Evolutionary conservation across 2,888 invertebrate species (phyloP).

Genomic region (Ectemnius continuus): DNA sequence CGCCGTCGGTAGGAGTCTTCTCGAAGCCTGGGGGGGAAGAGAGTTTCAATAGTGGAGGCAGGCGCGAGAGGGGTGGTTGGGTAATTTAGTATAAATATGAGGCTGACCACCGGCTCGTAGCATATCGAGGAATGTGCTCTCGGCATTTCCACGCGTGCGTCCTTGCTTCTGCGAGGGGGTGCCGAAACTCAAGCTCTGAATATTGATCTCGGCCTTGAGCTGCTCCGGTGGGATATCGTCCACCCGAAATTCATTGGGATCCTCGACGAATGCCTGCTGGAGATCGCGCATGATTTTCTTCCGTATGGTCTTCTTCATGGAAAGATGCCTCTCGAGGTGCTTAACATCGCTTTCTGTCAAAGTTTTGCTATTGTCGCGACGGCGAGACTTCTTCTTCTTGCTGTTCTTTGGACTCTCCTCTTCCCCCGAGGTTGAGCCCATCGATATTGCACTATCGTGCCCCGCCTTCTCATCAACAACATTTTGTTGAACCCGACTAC

Average conservation of each 20-base stretch:
- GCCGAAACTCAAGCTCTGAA: conserved; percentile 84
- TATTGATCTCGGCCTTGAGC: conserved; percentile 84
- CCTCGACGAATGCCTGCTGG: conserved; percentile 86
- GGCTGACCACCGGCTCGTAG: conserved; percentile 80
- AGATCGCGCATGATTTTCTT: conserved; percentile 92
- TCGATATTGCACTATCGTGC: conserved; percentile 76
- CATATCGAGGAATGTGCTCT: conserved; percentile 85
- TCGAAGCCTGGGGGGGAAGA: conserved; percentile 62
- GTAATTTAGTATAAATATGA: background rate
- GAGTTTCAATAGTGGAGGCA: background rate
- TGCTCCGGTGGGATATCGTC: conserved; percentile 85
- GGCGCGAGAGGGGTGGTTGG: no score
- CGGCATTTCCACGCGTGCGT: conserved; percentile 78
- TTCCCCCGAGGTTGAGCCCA: conserved; percentile 77
- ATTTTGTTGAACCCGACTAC: conserved; percentile 58
- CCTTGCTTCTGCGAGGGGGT: conserved; percentile 78
- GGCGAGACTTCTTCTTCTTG: conserved; percentile 82
- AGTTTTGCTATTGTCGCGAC: conserved; percentile 85
- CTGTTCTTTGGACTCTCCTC: conserved; percentile 78
- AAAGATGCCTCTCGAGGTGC: conserved; percentile 88
- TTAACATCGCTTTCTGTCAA: conserved; percentile 84
- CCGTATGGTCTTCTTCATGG: conserved; percentile 92
- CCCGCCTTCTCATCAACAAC: conserved; percentile 74
- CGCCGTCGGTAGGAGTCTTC: conserved; percentile 69
- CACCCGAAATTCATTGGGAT: conserved; percentile 86